Evolutionary conservation across 2,113 vertebrate species (phyloP), one percentile per base, ranked within the genome.

Genomic region (Naja naja): DNA sequence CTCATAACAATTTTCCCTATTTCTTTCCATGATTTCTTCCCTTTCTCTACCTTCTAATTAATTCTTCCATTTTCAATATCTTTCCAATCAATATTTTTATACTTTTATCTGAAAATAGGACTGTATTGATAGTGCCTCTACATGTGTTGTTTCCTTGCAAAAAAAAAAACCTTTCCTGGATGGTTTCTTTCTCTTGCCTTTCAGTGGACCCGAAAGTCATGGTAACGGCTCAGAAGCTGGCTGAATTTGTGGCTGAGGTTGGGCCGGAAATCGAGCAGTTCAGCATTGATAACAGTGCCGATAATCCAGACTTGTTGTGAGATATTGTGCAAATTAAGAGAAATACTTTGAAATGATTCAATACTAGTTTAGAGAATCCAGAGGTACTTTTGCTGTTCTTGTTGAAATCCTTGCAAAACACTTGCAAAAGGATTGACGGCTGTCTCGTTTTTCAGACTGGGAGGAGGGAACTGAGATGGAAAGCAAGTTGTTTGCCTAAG

Each of bases 241-340:
- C 98, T 81, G 96, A 94, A 87, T 98, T 98, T 89, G 98, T 98
- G 18, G 98, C 97, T 69, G 98, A 98, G 95, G 97, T 98, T 93
- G 98, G 98, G 89, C 98, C 98, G 12, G 98, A 98, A 89, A 98
- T 98, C 0, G 98, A 98, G 93, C 97, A 98, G 86, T 98, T 98
- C 96, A 98, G 98, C 96, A 98, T 98, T 39, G 98, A 98, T 93
- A 98, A 98, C 94, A 98, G 98, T 27, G 95, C 95, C 0, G 98
- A 98, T 91, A 98, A 98, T 94, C 98, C 98, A 0, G 98, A 98
- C n/a, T 97, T 98, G 1, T 98, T 97, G 98, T 98, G 96, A 86
- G 98, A n/a, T n/a, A n/a, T n/a, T n/a, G 23, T 34, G 12, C n/a
- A 74, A 74, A 34, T 39, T 74, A 74, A 34, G n/a, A 74, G 69